Evolutionary conservation across 2,113 vertebrate genomes (phyloP).

Genomic region (Clupea harengus): DNA sequence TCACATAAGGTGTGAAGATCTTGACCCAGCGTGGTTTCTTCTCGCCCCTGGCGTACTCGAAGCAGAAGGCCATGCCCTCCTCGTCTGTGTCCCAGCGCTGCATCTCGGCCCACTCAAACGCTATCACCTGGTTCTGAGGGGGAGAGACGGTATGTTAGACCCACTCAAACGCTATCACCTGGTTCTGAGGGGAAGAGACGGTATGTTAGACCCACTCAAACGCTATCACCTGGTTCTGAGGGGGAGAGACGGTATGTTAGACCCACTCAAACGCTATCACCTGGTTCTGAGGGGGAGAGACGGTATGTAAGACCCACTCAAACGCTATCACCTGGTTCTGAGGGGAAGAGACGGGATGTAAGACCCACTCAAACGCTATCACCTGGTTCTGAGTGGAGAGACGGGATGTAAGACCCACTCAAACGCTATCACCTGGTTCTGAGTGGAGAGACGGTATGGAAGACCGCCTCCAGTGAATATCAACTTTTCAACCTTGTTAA

Average conservation of each 20-base stretch:
- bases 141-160: background rate
- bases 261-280: too few relatives aligned
- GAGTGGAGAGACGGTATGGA: too few relatives aligned
- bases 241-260: background rate
- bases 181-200: too few relatives aligned
- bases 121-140: slow-evolving; percentile 90
- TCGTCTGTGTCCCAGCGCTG: slow-evolving; percentile 86
- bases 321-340: too few relatives aligned
- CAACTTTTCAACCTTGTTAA: too few relatives aligned
- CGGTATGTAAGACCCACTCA: background rate
- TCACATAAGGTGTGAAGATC: slow-evolving; percentile 70
- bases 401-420: too few relatives aligned
- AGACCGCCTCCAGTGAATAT: too few relatives aligned
- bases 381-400: background rate
- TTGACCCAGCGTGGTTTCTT: slow-evolving; percentile 95
- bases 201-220: slow-evolving; percentile 58
- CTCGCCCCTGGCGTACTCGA: slow-evolving; percentile 90
- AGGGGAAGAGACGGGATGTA: too few relatives aligned
- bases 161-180: too few relatives aligned
- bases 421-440: too few relatives aligned
- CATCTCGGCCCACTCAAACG: slow-evolving; percentile 68
- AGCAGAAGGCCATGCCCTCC: slow-evolving; percentile 97
- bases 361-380: background rate
- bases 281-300: too few relatives aligned
- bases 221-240: slow-evolving; percentile 91